Conservation (phyloP, 2,113 vertebrate genomes). For the Motacilla tschutschensis region DNA sequence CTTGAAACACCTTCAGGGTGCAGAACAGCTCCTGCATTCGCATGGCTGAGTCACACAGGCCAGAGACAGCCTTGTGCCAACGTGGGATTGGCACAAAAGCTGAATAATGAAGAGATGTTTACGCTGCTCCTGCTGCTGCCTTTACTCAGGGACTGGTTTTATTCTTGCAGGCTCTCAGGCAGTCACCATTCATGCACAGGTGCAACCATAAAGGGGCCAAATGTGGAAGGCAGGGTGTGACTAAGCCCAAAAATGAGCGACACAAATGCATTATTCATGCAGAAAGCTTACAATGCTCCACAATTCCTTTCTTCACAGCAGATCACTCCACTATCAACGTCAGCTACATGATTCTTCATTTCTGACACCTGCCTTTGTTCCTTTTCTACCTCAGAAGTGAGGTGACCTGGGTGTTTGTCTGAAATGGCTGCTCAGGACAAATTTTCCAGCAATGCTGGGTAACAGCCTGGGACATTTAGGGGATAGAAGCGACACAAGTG, state of each 20-base stretch:
- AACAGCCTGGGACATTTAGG: background rate
- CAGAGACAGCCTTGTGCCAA: background rate
- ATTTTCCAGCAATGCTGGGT: background rate
- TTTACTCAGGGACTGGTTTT: background rate
- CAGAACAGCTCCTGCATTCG: background rate
- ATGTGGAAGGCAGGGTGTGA: conserved; percentile 59
- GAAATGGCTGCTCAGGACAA: background rate
- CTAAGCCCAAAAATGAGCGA: conserved; percentile 53
- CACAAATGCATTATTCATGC: conserved; percentile 55
- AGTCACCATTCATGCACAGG: conserved; percentile 50
- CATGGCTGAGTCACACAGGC: background rate
- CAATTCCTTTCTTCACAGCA: conserved; percentile 24
- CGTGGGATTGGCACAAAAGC: background rate
- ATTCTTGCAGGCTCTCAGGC: conserved; percentile 28
- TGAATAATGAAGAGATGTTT: conserved; percentile 37
- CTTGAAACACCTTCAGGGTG: background rate
- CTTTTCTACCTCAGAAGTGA: background rate
- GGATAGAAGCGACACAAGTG: background rate
- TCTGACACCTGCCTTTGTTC: conserved; percentile 49
- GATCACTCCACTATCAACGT: background rate
- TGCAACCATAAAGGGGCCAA: conserved; percentile 55
- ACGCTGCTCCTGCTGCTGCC: background rate
- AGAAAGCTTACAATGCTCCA: conserved; percentile 15
- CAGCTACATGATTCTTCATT: conserved; percentile 1
- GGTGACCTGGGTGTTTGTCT: background rate